Evolutionary conservation across 2,113 vertebrate genomes (phyloP).

Genomic region (Platanista minor): DNA sequence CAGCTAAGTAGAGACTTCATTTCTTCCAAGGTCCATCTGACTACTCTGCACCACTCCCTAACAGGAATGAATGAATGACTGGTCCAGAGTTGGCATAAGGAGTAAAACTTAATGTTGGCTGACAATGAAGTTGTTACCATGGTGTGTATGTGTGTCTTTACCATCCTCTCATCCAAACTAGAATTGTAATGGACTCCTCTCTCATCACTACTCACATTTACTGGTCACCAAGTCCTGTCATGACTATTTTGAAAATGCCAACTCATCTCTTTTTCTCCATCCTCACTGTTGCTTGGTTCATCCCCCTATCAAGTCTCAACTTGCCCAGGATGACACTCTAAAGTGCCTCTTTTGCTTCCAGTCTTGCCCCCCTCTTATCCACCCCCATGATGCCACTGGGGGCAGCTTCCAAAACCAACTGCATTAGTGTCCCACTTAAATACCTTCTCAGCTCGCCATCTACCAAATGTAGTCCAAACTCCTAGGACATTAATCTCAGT

Average conservation of each 20-base stretch:
- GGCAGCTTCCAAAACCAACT: neutral
- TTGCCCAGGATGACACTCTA: neutral
- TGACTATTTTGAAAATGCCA: neutral
- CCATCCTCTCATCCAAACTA: neutral
- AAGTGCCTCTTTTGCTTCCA: neutral
- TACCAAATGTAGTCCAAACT: neutral
- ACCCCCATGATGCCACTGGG: neutral
- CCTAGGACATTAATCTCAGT: neutral
- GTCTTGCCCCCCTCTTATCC: neutral
- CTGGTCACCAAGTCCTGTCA: neutral
- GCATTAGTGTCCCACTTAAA: neutral
- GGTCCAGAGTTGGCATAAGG: neutral
- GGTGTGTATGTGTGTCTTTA: no score
- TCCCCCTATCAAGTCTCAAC: neutral
- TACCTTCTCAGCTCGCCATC: neutral
- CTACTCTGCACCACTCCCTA: neutral
- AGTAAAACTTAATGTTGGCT: neutral
- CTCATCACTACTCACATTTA: neutral
- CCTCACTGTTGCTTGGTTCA: neutral
- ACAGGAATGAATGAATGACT: neutral
- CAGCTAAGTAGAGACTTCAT: neutral
- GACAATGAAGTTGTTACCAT: neutral
- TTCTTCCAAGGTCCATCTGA: neutral
- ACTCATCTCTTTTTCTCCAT: neutral
- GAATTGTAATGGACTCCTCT: neutral